These are phyloP conservation scores for Apoda limacodes DNA, from an alignment of 2,888 invertebrate genomes.

Conservation along the genomic window DNA sequence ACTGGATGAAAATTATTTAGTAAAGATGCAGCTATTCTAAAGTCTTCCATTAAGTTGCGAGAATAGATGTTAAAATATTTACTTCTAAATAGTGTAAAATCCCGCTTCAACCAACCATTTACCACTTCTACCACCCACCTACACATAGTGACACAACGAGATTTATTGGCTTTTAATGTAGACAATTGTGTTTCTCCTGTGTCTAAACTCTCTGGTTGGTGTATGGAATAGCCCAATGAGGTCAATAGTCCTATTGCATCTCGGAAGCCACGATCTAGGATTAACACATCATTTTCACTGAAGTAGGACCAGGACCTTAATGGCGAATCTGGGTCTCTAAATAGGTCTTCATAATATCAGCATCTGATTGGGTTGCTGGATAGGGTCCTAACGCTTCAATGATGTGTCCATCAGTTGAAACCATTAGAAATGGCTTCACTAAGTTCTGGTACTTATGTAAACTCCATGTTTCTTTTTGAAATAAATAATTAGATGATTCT, in stretches of 20 bases:
- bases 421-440: too few relatives aligned
- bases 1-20: conserved; percentile 11
- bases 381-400: conserved; percentile 10
- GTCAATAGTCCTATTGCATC: conserved; percentile 2
- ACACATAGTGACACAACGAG: conserved; percentile 11
- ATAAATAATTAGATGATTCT: too few relatives aligned
- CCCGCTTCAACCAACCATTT: conserved; percentile 9
- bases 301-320: too few relatives aligned
- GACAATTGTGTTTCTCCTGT: conserved; percentile 12
- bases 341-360: conserved; percentile 11
- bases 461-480: too few relatives aligned
- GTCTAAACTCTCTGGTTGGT: conserved; percentile 12
- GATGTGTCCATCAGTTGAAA: too few relatives aligned
- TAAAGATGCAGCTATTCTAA: conserved; percentile 12
- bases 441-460: conserved; percentile 8
- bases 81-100: conserved; percentile 13
- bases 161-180: conserved; percentile 12
- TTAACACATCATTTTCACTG: conserved; percentile 11
- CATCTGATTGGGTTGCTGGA: too few relatives aligned
- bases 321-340: conserved; percentile 11
- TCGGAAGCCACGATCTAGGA: conserved; percentile 4
- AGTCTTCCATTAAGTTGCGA: conserved; percentile 9
- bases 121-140: conserved; percentile 12
- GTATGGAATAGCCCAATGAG: conserved; percentile 3
- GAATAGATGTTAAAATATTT: conserved; percentile 11